Evolutionary conservation across 2,113 vertebrate species (phyloP).

Genomic region (Cephalopterus ornatus): DNA sequence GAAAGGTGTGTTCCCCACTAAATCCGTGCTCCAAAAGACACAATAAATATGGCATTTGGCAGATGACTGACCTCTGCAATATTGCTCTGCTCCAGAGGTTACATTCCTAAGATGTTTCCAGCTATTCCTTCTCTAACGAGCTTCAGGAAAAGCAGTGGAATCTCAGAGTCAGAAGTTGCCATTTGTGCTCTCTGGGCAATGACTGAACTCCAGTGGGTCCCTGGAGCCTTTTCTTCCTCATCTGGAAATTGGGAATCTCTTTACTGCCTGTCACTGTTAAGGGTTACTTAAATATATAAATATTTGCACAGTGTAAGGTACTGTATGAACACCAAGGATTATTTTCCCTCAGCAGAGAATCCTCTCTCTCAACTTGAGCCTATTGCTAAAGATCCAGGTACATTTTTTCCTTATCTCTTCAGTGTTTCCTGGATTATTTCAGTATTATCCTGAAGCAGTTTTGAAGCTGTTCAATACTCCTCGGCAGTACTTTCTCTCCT

Average conservation of each 20-base stretch:
- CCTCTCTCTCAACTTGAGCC: not conserved
- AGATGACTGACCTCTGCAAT: not conserved
- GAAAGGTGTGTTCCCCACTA: not conserved
- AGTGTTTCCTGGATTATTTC: constrained; percentile 13
- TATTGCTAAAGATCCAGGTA: not conserved
- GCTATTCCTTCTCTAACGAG: not conserved
- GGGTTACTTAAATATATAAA: not conserved
- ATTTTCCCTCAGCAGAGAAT: not conserved
- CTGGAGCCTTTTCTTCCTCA: not conserved
- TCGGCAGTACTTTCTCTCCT: not conserved
- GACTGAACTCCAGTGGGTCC: not conserved
- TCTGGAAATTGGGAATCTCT: not conserved
- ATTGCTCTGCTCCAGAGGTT: not conserved
- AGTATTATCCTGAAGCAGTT: not conserved
- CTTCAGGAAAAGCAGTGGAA: not conserved
- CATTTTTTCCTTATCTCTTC: not conserved
- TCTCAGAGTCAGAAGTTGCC: not conserved
- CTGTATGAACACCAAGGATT: not conserved
- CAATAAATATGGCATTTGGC: too few relatives aligned
- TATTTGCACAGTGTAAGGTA: not conserved
- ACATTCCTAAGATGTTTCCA: not conserved
- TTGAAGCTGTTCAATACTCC: not conserved
- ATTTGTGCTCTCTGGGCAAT: not conserved
- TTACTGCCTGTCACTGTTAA: not conserved
- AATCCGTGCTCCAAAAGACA: not conserved